Percentiles rank a stretch among this genome's conserved stretches.
These are phyloP conservation scores for Morus bassanus DNA, from an alignment of 2,797 vertebrate species.

Conservation along the genomic window DNA sequence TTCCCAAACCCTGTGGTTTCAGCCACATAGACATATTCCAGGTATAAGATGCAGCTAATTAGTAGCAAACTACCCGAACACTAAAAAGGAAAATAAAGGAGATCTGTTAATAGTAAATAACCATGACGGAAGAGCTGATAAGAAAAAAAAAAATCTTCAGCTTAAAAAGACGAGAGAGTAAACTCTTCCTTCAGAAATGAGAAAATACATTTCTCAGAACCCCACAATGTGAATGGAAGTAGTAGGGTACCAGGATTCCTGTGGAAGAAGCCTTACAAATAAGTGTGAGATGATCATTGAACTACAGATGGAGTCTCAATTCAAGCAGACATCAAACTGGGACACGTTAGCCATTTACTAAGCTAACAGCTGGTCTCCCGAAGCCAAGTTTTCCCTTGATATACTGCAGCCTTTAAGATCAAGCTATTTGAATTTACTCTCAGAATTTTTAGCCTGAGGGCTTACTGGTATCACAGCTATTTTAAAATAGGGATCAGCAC, in stretches of 20 bases:
- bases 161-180: background rate
- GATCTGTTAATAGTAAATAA: background rate
- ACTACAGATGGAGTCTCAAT: background rate
- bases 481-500: background rate
- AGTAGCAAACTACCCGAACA: background rate
- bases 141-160: background rate
- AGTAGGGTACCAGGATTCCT: background rate
- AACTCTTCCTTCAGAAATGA: background rate
- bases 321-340: background rate
- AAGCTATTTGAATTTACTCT: background rate
- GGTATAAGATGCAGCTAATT: background rate
- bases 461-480: background rate
- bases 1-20: background rate
- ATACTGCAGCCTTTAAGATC: background rate
- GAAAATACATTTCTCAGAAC: background rate
- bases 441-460: background rate
- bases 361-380: background rate
- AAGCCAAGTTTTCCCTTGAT: background rate
- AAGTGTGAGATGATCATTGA: background rate
- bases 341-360: background rate
- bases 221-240: background rate
- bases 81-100: background rate
- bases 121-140: background rate
- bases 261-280: background rate
- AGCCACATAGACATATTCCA: background rate